phyloP scores from a whole-genome alignment of 2,113 vertebrate genomes.

The Chaenogobius annularis region DNA sequence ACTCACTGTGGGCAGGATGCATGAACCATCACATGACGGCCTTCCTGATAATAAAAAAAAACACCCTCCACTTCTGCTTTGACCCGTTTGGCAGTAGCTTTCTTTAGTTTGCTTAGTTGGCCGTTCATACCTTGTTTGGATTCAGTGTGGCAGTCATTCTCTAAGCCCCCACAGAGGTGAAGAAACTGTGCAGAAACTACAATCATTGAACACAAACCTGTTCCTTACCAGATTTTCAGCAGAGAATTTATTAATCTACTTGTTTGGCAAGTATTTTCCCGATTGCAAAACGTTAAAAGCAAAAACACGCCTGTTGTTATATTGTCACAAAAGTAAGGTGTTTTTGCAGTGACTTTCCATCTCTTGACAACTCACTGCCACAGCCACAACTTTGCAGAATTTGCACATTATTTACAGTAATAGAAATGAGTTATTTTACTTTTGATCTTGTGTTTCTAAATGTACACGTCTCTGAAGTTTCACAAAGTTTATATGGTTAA shows the following conservation, averaged over 20 bases:
- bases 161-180: too few species aligned
- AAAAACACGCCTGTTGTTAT: not conserved
- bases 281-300: too few species aligned
- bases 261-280: not conserved
- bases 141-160: not conserved
- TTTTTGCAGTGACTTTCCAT: not conserved
- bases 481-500: too few species aligned
- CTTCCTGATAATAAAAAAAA: conserved; percentile 47
- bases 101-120: not conserved
- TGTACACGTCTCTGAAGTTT: not conserved
- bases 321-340: not conserved
- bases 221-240: not conserved
- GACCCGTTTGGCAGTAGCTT: conserved; percentile 8
- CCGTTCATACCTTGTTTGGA: conserved; percentile 7
- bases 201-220: not conserved
- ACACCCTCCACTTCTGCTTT: conserved; percentile 43
- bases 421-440: not conserved
- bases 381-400: too few species aligned
- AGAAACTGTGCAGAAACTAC: too few species aligned
- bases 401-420: too few species aligned
- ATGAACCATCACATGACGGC: conserved; percentile 55
- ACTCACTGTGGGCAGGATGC: conserved; percentile 27
- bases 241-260: not conserved
- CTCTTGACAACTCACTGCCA: too few species aligned
- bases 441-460: too few species aligned